Evolutionary conservation across 2,888 invertebrate genomes (phyloP), one percentile per base, ranked within the genome.

Genomic region (Julus scanicus): DNA sequence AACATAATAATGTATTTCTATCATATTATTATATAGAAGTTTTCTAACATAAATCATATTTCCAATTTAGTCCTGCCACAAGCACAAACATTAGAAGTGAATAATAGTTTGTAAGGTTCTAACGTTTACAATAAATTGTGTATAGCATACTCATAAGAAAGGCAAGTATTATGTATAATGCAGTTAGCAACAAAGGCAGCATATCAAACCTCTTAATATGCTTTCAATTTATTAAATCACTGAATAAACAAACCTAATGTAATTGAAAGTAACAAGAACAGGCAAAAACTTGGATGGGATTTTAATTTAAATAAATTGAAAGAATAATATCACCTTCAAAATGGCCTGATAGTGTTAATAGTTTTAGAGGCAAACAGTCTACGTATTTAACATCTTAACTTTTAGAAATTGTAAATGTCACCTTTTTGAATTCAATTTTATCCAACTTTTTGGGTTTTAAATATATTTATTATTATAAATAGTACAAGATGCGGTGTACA

Each of bases 31-130:
- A 44, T 44, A 44, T 53, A 53, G 53, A 53, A 2, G 53, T 53
- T 53, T 53, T 53, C 53, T 80, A 13, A 8, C 80, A 37, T 80
- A 80, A 80, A 37, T 80, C 80, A 37, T 13, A 29, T 80, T 37
- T 80, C 37, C 80, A 80, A 80, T 80, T 20, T 37, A 11, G 3
- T 9, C 15, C 80, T 80, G 80, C 37, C 37, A 37, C 80, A 80
- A 13, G 11, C 37, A 15, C 37, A 80, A 80, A 80, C 80, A 80
- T 80, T 37, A 80, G 71, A 80, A 80, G 80, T 13, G 80, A 80
- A 37, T 80, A 37, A 80, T 80, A 53, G 53, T 80, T 37, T 37
- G 37, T 2, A 37, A 80, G 29, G 37, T 80, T 80, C 37, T 80
- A 80, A 80, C 37, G 80, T 37, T 37, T 80, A 80, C 37, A 80